phyloP scores from a whole-genome alignment of 2,888 invertebrate species.

The Mythimna ferrago region DNA sequence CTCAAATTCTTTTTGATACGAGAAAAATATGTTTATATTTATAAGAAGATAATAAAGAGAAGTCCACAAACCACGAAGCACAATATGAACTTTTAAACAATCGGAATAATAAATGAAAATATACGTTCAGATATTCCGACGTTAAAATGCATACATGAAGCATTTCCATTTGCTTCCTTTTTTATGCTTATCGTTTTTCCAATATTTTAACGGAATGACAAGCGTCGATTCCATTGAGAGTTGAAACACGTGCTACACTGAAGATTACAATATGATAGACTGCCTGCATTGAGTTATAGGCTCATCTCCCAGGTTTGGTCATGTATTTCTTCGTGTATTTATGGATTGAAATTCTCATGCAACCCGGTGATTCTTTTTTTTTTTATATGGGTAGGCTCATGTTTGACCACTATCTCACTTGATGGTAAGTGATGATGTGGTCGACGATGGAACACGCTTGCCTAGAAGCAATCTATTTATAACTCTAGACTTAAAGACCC shows the following conservation, averaged over 20 bases:
- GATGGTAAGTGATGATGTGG: too few species aligned
- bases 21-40: not conserved
- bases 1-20: too few species aligned
- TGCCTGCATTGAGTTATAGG: not conserved
- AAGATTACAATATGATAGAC: slow-evolving; percentile 17
- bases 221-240: slow-evolving; percentile 22
- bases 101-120: slow-evolving; percentile 1
- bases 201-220: slow-evolving; percentile 35
- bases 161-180: slow-evolving; percentile 2
- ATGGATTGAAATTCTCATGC: not conserved
- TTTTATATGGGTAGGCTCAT: too few species aligned
- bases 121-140: not conserved
- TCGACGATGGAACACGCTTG: too few species aligned
- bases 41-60: not conserved
- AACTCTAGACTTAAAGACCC: too few species aligned
- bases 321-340: too few species aligned
- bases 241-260: slow-evolving; percentile 6
- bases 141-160: slow-evolving; percentile 7
- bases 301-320: not conserved
- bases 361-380: not conserved
- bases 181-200: slow-evolving; percentile 27
- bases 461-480: too few species aligned
- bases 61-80: not conserved
- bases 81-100: not conserved
- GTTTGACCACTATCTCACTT: too few species aligned